Evolutionary conservation across 2,888 invertebrate genomes (phyloP).

Genomic region (Meteorus colon): DNA sequence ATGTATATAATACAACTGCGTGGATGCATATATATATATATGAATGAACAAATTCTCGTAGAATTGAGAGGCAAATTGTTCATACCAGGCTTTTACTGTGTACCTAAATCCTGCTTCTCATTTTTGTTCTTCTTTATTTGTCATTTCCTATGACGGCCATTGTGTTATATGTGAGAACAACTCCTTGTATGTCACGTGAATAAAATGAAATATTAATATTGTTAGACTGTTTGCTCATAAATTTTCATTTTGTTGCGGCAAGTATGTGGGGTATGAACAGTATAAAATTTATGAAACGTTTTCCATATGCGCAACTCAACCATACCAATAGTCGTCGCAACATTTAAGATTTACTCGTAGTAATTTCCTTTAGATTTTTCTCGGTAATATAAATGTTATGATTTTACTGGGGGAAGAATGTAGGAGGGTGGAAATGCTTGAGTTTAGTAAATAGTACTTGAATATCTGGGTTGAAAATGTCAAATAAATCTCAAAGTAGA

Average conservation of each 20-base stretch:
- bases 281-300: background rate
- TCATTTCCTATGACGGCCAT: background rate
- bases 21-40: background rate
- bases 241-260: conserved; percentile 53
- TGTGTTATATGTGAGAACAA: conserved; percentile 9
- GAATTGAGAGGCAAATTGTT: background rate
- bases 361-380: too few species aligned
- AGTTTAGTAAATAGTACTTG: too few species aligned
- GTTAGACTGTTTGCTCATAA: conserved; percentile 49
- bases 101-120: background rate
- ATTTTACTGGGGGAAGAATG: too few species aligned
- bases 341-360: too few species aligned
- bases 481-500: too few species aligned
- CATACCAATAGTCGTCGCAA: too few species aligned
- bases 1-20: background rate
- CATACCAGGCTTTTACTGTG: too few species aligned
- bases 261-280: conserved; percentile 24
- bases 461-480: too few species aligned
- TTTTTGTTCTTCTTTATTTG: conserved; percentile 35
- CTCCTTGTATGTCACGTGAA: conserved; percentile 44
- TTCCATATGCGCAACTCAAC: background rate
- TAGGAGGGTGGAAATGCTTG: too few species aligned
- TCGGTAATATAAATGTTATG: too few species aligned
- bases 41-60: background rate
- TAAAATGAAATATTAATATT: conserved; percentile 54